Evolutionary conservation across 2,797 vertebrate species (phyloP), one percentile per base, ranked within the genome.

Genomic region (Balearica regulorum): DNA sequence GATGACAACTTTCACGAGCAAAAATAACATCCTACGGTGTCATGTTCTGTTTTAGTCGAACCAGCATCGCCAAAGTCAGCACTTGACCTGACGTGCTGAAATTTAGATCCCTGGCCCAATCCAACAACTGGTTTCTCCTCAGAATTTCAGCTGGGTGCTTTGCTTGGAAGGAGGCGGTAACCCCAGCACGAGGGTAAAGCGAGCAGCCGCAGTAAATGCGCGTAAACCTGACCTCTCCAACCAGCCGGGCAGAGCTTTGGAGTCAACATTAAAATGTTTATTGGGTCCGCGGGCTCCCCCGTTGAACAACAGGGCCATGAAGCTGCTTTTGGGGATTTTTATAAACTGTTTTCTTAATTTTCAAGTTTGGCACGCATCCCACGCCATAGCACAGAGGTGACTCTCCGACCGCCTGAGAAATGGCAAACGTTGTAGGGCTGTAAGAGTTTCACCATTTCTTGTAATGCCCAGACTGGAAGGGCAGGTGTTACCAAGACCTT

Each of bases 151-250:
- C 20, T 60, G 1, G 3, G 18, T 53, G 60, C 64, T 87, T 84
- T 55, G 6, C 37, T 61, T 78, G 61, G 79, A 62, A 84, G 35
- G 33, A 84, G 39, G 55, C 0, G 1, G 4, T 3, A 22, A 33
- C 6, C 35, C 66, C 1, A 62, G 44, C 35, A 46, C 2, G 1
- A 78, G 66, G 33, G 31, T 62, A 46, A 84, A 79, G 31, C 0
- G 2, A 53, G 75, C 81, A 68, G 86, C 61, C 13, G 0, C 6
- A 0, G 0, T 2, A 13, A 22, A 13, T 0, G 0, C 18, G 0
- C 0, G 0, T 21, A 71, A 89, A 94, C 7, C 2, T 51, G 87
- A 92, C 6, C 2, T 44, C 75, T 76, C 79, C 89, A 79, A 18
- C 44, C 16, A 65, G 60, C 41, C 2, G 8, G 25, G 51, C 19